Base-by-base conservation (phyloP, 2,797 vertebrate genomes). In the Falco berigora region DNA sequence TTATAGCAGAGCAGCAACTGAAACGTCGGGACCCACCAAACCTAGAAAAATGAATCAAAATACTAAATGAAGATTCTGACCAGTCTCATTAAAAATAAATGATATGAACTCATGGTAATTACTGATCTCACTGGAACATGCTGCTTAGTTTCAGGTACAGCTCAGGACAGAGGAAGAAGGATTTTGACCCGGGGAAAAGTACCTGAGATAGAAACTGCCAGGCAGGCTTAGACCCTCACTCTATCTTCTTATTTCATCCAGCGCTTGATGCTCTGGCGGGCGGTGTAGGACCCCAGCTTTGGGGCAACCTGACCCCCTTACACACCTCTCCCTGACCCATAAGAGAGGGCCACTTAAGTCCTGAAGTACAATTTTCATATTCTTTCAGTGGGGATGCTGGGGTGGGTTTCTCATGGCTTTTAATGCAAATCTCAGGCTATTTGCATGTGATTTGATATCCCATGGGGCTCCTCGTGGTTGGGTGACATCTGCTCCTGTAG, bases 71-170 rank as follows among this genome's bases (percentile, higher is more conserved):
- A 76, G 93, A 3, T 68, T 90, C 94, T 87, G 92, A 73, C 47
- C 56, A 20, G 91, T 32, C 4, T 86, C 95, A 82, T 97, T 74
- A 96, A 96, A 95, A 94, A 96, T 85, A 63, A 47, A 94, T 95
- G 94, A 76, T 47, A 90, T 90, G 96, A 94, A 90, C 94, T 96
- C 94, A 88, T 92, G 93, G 76, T 95, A 88, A 96, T 97, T 91
- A 96, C 87, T 94, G 83, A 50, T 86, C 94, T 90, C 61, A 5
- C 85, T 96, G 83, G 93, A 96, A 97, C 90, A 81, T 7, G 71
- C 77, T 96, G 93, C 93, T 95, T 88, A 84, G 86, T 76, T 96
- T 18, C 79, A 94, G 86, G 90, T 96, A 94, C 92, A 92, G 91
- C 69, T 94, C 71, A 78, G 88, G 90, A 90, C 90, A 82, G 91